phyloP scores from a whole-genome alignment of 1,140 invertebrate species.

The Neoseiulus cucumeris region DNA sequence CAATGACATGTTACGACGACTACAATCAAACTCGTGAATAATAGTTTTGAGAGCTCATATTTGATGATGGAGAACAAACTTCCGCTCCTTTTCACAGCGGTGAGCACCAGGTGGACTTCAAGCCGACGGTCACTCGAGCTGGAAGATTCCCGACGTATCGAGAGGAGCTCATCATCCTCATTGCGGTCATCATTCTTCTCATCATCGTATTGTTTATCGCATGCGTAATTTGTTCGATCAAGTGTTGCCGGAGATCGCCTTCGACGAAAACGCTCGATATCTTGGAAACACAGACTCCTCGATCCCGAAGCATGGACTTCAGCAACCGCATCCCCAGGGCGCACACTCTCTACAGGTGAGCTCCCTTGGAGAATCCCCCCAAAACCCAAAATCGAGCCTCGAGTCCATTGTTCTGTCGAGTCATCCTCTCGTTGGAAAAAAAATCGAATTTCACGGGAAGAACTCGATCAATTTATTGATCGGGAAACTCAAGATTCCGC shows the following conservation, averaged over 20 bases:
- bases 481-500: too few species aligned
- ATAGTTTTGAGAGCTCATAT: too few species aligned
- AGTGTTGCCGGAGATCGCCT: background rate
- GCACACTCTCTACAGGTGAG: conserved; percentile 8
- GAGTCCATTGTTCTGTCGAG: too few species aligned
- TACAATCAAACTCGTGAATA: too few species aligned
- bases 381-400: too few species aligned
- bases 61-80: too few species aligned
- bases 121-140: background rate
- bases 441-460: too few species aligned
- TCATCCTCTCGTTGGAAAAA: too few species aligned
- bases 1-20: too few species aligned
- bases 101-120: background rate
- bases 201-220: conserved; percentile 1
- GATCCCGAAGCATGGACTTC: background rate
- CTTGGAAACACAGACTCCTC: background rate
- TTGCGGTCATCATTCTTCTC: conserved; percentile 5
- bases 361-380: too few species aligned
- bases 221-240: conserved; percentile 7
- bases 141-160: background rate
- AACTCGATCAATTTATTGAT: too few species aligned
- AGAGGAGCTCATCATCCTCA: background rate
- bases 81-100: background rate
- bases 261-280: background rate
- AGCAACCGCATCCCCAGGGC: background rate